Conservation (phyloP, 2,113 vertebrate genomes). For the Helogale parvula region DNA sequence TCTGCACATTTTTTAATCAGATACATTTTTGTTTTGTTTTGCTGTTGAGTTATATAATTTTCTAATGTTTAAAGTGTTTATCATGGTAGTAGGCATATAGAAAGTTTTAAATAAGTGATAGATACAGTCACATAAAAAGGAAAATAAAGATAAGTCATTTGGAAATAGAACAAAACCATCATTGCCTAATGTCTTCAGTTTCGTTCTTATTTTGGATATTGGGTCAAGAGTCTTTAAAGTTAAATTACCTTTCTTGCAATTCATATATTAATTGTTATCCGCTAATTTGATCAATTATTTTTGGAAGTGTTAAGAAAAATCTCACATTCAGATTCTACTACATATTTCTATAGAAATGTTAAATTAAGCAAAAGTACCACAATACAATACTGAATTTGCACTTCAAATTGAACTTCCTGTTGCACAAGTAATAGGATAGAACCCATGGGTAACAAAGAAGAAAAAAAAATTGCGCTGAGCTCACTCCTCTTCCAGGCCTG, state of each 20-base stretch:
- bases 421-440: not conserved
- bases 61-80: not conserved
- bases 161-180: not conserved
- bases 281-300: not conserved
- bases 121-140: not conserved
- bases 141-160: not conserved
- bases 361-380: not conserved
- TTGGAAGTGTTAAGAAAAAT: not conserved
- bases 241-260: not conserved
- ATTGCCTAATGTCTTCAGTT: not conserved
- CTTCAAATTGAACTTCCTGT: slow-evolving; percentile 4
- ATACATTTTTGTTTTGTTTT: not conserved
- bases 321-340: not conserved
- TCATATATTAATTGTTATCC: not conserved
- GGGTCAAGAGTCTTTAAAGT: not conserved
- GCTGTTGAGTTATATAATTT: not conserved
- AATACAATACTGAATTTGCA: not conserved
- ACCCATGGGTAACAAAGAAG: slow-evolving; percentile 5
- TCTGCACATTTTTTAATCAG: not conserved
- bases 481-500: not conserved
- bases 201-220: not conserved
- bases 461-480: slow-evolving; percentile 23
- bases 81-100: not conserved
- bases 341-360: not conserved
- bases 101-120: not conserved